These are phyloP conservation scores for Drosophila ercepeae DNA, from an alignment of 1,140 invertebrate genomes.

Conservation along the genomic window DNA sequence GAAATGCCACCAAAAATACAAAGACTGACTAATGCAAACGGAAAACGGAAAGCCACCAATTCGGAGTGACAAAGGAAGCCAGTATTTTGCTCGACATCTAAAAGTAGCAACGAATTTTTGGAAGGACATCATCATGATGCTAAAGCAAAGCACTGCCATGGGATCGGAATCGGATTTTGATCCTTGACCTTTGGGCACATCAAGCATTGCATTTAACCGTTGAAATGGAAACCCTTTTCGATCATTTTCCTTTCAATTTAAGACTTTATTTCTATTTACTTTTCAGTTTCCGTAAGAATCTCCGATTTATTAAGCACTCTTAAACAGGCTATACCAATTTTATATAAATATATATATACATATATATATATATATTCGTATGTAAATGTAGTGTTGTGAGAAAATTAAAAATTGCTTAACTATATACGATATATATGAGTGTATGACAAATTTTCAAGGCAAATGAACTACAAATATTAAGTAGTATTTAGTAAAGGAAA, in stretches of 20 bases:
- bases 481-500: conserved; percentile 65
- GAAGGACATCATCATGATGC: neutral
- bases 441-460: conserved; percentile 72
- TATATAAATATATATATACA: conserved; percentile 57
- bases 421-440: conserved; percentile 56
- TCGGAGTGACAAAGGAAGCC: conserved; percentile 13
- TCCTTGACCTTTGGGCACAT: conserved; percentile 34
- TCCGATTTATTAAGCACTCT: conserved; percentile 40
- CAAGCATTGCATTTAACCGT: conserved; percentile 35
- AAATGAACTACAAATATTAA: conserved; percentile 80
- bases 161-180: conserved; percentile 24
- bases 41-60: conserved; percentile 17
- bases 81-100: conserved; percentile 60
- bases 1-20: conserved; percentile 46
- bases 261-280: conserved; percentile 7
- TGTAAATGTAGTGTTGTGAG: conserved; percentile 73
- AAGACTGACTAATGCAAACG: conserved; percentile 50
- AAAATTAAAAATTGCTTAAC: conserved; percentile 46
- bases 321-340: conserved; percentile 67
- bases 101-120: conserved; percentile 33
- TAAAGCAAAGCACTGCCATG: conserved; percentile 25
- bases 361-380: conserved; percentile 51
- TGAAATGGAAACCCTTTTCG: conserved; percentile 2
- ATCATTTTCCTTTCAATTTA: conserved; percentile 13
- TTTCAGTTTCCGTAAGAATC: conserved; percentile 19